A percentile compares a stretch with the other conserved stretches of the same genome.
These are phyloP conservation scores for Cephus pulcher DNA, from an alignment of 2,888 invertebrate genomes.

Conservation along the genomic window DNA sequence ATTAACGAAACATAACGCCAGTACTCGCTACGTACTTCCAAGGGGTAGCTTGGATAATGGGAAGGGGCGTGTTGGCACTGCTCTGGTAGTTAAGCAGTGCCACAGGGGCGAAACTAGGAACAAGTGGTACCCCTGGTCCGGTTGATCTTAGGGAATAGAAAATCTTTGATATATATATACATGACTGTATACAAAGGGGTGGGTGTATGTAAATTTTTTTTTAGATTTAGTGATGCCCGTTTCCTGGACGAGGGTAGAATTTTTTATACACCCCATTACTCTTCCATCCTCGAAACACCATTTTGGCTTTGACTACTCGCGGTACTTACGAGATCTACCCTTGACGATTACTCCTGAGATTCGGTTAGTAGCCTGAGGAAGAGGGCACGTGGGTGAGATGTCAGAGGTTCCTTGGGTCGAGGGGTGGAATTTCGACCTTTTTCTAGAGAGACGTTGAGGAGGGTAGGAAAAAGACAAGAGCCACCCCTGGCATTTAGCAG, in stretches of 20 bases:
- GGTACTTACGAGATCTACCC: not conserved
- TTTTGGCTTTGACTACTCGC: not conserved
- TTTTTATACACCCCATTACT: not conserved
- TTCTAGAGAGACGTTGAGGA: not conserved
- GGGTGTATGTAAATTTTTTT: not conserved
- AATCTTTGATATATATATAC: not conserved
- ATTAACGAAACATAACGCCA: constrained; percentile 66
- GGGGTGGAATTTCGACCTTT: not conserved
- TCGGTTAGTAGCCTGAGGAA: not conserved
- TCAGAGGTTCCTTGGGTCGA: not conserved
- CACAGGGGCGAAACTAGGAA: not conserved
- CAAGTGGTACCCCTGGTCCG: not conserved
- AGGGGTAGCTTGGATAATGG: constrained; percentile 55
- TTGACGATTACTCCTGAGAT: not conserved
- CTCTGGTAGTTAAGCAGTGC: constrained; percentile 59
- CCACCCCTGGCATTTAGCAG: constrained; percentile 40
- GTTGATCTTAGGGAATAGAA: not conserved
- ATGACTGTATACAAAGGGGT: not conserved
- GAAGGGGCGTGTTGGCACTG: constrained; percentile 60
- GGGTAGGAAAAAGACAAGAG: not conserved
- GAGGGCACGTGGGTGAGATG: not conserved
- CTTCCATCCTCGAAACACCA: not conserved
- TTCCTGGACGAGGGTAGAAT: not conserved
- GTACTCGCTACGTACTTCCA: constrained; percentile 57
- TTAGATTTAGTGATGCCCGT: not conserved